Base-by-base conservation (phyloP, 2,113 vertebrate genomes). In the cattle (Bos taurus) region DNA sequence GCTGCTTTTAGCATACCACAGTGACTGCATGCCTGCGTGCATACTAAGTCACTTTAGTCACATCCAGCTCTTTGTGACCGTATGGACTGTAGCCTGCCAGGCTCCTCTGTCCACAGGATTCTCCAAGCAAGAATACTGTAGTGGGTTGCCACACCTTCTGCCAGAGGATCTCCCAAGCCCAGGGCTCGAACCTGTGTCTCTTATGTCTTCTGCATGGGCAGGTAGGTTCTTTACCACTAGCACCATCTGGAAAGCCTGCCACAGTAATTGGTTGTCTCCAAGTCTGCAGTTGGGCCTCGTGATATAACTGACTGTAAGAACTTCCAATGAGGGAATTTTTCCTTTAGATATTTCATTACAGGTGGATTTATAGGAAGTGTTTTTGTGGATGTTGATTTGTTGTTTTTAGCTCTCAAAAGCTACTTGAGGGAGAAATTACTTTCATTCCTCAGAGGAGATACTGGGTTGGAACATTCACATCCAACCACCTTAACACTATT, bases 1-100 rank as follows among this genome's bases (percentile, higher is more conserved):
- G 74, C 64, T 91, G 97, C 56, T 98, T 96, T 96, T 81, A 96
- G 64, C n/a, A 82, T 60, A 40, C 33, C 59, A 78, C 54, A 88
- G 56, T 64, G 92, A 96, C 67, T 59, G 60, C 23, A 25, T 14
- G 6, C 11, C 3, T 14, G 23, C 0, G 6, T 43, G 36, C 23
- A 7, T n/a, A 21, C 67, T 40, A 71, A 71, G 23, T 77, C 23
- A 3, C 71, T 77, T 77, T 43, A 77, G 6, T 43, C 2, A 0
- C 25, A 14, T 43, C 36, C 71, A 25, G 3, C 36, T 43, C 23
- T 40, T 43, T 43, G 71, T 25, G 71, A 43, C 36, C 5, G 0
- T 25, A 77, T 43, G 71, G 23, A 43, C 71, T 14, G 6, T 26
- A 77, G 71, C 23, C 23, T 14, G 36, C 36, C 71, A 43, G 36